phyloP scores from a whole-genome alignment of 2,113 vertebrate genomes.

The Myocastor coypus region DNA sequence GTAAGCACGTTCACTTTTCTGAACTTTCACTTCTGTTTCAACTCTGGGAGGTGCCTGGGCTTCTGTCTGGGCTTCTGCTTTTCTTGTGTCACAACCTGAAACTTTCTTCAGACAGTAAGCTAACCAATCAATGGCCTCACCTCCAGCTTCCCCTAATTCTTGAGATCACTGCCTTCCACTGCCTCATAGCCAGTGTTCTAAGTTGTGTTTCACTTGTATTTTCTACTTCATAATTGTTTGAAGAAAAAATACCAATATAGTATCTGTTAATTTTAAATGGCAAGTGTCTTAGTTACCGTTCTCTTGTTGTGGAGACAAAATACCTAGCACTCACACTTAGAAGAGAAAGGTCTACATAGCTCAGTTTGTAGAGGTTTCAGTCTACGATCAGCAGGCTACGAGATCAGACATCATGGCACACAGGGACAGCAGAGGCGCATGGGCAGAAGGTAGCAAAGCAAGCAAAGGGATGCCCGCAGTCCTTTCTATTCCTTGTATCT shows the following conservation, averaged over 20 bases:
- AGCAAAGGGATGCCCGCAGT: not conserved
- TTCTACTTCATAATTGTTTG: not conserved
- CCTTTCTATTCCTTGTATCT: not conserved
- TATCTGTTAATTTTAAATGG: not conserved
- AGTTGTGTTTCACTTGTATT: not conserved
- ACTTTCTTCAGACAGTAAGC: not conserved
- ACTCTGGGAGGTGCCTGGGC: not conserved
- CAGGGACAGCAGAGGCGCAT: not conserved
- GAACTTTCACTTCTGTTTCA: not conserved
- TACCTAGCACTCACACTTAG: not conserved
- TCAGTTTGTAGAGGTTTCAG: not conserved
- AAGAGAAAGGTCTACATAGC: not conserved
- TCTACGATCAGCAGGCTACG: not conserved
- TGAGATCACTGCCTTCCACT: not conserved
- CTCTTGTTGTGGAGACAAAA: not conserved
- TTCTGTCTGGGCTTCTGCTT: not conserved
- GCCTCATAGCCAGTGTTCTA: not conserved
- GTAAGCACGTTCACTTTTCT: not conserved
- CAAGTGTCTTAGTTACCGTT: not conserved
- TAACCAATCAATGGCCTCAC: not conserved
- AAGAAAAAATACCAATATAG: not conserved
- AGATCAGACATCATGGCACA: not conserved
- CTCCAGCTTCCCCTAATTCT: not conserved
- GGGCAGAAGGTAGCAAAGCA: not conserved
- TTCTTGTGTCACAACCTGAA: not conserved